Conservation (phyloP, 2,888 invertebrate species). For the Eledona agricola region DNA sequence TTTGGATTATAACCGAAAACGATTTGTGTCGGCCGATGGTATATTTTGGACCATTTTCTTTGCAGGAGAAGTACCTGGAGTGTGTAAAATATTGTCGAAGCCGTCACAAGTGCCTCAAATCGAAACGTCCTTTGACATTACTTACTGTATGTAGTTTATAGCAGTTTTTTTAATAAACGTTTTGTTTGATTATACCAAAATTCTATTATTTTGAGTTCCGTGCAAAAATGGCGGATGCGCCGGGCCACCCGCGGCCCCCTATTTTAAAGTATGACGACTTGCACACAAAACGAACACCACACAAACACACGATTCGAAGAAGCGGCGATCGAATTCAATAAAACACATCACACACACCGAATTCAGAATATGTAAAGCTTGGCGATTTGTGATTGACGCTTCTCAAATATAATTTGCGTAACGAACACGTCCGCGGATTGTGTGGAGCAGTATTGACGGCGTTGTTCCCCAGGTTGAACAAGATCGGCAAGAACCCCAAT, state of each 20-base stretch:
- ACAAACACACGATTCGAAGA: conserved; percentile 42
- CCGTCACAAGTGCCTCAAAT: conserved; percentile 2
- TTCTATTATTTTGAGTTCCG: conserved; percentile 1
- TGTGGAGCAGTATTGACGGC: conserved; percentile 10
- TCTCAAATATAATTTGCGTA: conserved; percentile 27
- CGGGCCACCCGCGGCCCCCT: conserved; percentile 18
- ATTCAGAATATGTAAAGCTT: conserved; percentile 3
- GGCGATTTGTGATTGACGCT: conserved; percentile 12
- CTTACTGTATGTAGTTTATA: conserved; percentile 1
- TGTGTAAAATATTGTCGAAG: conserved; percentile 7
- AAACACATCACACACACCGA: conserved; percentile 42
- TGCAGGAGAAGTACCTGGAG: conserved; percentile 20
- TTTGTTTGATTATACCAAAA: conserved; percentile 4
- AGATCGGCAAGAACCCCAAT: conserved; percentile 98
- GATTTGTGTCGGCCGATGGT: too few relatives aligned
- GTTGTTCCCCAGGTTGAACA: conserved; percentile 72
- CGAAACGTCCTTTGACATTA: not conserved
- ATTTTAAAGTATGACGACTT: conserved; percentile 37
- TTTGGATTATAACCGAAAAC: too few relatives aligned
- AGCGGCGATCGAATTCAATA: conserved; percentile 50
- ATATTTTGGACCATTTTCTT: too few relatives aligned
- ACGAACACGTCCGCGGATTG: conserved; percentile 1
- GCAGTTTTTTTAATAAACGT: conserved; percentile 6
- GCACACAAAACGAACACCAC: conserved; percentile 38
- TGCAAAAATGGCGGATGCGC: conserved; percentile 16